phyloP scores from a whole-genome alignment of 2,113 vertebrate genomes.

The Zosterops lateralis region DNA sequence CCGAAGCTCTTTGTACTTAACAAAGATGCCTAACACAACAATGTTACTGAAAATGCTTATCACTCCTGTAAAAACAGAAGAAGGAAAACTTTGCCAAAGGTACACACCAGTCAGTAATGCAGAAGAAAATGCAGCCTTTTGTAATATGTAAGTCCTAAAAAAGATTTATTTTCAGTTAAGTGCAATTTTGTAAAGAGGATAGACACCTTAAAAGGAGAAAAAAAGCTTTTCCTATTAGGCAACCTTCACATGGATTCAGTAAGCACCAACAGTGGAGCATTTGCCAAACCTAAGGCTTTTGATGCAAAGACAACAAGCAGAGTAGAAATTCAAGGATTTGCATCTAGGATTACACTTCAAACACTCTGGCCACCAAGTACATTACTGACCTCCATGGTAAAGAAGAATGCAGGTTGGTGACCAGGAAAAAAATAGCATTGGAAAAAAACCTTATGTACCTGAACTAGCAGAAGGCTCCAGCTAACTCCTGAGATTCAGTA shows the following conservation, averaged over 20 bases:
- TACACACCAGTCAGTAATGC: not conserved
- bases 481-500: not conserved
- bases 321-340: not conserved
- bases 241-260: not conserved
- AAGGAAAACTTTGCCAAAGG: not conserved
- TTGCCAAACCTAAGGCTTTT: not conserved
- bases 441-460: not conserved
- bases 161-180: not conserved
- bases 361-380: not conserved
- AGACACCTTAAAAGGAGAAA: not conserved
- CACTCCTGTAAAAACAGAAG: conserved; percentile 77
- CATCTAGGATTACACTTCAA: not conserved
- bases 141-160: not conserved
- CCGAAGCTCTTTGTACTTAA: conserved; percentile 90
- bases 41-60: conserved; percentile 92
- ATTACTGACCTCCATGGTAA: not conserved
- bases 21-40: conserved; percentile 90
- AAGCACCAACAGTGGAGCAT: not conserved
- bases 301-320: not conserved
- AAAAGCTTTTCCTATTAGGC: not conserved
- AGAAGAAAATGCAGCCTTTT: not conserved
- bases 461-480: not conserved
- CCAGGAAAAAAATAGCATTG: not conserved
- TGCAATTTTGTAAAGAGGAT: not conserved
- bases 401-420: not conserved